Conservation (phyloP, 2,888 invertebrate genomes). For the Amphipoea oculea region DNA sequence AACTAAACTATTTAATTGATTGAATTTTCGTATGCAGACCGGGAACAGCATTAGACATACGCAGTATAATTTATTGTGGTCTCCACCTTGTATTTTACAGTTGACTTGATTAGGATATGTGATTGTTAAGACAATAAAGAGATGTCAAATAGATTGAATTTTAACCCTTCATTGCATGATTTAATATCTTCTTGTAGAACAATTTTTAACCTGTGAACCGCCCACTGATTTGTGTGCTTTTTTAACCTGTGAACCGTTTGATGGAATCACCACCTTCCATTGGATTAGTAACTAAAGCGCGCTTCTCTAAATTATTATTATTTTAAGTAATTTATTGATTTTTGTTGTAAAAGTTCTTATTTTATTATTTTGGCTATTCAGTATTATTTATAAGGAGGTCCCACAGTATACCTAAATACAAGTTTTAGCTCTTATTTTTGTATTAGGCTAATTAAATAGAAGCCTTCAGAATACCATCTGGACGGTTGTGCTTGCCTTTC, state of each 20-base stretch:
- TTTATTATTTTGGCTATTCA: constrained; percentile 10
- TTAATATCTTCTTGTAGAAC: no score
- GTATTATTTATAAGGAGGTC: constrained; percentile 21
- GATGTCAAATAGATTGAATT: not conserved
- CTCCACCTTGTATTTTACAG: not conserved
- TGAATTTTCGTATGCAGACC: no score
- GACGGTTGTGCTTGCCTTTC: not conserved
- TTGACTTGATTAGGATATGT: not conserved
- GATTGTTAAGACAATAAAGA: constrained; percentile 38
- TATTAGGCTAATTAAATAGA: no score
- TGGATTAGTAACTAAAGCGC: not conserved
- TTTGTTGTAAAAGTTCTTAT: not conserved
- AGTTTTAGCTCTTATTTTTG: not conserved
- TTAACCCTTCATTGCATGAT: no score
- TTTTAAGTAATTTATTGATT: constrained; percentile 40
- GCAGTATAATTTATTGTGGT: not conserved
- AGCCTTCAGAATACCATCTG: not conserved
- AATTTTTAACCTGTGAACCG: no score
- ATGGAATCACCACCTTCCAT: not conserved
- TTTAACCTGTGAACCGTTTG: no score
- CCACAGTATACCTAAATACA: not conserved
- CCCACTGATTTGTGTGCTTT: no score
- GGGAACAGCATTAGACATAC: no score
- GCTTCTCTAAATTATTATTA: not conserved
- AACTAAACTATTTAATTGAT: no score